Evolutionary conservation across 2,797 vertebrate genomes (phyloP).

Genomic region (Dryobates pubescens): DNA sequence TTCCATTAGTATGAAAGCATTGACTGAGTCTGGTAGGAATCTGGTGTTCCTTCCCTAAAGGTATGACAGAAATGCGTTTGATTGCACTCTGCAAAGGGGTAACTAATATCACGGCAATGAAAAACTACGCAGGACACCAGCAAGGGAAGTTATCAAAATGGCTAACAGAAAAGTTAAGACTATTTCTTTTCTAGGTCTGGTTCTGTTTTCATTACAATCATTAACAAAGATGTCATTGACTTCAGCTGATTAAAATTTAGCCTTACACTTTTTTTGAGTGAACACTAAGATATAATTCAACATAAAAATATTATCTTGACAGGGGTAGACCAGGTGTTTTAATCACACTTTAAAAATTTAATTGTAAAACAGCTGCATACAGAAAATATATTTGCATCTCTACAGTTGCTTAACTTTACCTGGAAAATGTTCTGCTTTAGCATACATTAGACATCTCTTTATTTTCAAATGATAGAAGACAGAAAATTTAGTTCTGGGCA

Average conservation of each 20-base stretch:
- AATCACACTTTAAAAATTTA: neutral
- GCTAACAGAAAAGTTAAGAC: neutral
- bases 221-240: neutral
- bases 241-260: neutral
- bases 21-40: constrained; percentile 28
- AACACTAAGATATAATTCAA: neutral
- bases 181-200: neutral
- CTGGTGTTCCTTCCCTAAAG: constrained; percentile 22
- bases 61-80: neutral
- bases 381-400: neutral
- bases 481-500: neutral
- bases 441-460: neutral
- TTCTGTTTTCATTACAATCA: neutral
- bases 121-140: neutral
- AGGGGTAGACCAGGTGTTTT: neutral
- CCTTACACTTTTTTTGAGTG: neutral
- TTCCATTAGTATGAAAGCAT: constrained; percentile 4
- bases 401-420: neutral
- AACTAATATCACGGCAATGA: neutral
- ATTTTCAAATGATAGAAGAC: neutral
- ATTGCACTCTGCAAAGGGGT: neutral
- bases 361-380: neutral
- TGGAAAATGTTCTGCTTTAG: neutral
- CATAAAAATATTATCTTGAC: neutral
- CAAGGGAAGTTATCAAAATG: neutral